These are phyloP conservation scores for Hiodon tergisus DNA, from an alignment of 2,113 vertebrate genomes.

Conservation along the genomic window DNA sequence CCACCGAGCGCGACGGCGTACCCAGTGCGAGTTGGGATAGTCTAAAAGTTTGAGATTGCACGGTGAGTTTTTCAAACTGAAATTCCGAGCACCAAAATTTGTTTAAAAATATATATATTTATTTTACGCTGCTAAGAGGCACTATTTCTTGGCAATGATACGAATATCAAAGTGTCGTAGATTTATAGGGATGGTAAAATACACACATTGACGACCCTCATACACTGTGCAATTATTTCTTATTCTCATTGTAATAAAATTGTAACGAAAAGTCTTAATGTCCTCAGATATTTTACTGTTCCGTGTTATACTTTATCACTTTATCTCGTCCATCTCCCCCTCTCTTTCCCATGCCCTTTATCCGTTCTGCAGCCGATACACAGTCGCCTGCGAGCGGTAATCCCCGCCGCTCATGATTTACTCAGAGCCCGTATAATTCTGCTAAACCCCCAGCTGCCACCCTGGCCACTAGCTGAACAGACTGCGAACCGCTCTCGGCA, in stretches of 20 bases:
- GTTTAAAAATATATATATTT: no score
- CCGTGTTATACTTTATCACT: conserved; percentile 34
- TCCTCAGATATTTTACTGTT: conserved; percentile 26
- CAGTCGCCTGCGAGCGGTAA: conserved; percentile 65
- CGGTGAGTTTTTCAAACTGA: no score
- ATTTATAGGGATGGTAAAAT: no score
- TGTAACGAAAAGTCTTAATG: no score
- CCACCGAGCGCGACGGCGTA: no score
- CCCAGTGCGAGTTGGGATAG: no score
- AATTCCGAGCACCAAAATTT: no score
- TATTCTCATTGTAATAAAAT: background rate
- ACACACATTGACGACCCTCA: no score
- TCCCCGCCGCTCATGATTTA: conserved; percentile 66
- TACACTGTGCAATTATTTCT: background rate
- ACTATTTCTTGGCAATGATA: no score
- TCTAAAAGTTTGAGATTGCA: no score
- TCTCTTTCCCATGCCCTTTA: conserved; percentile 19
- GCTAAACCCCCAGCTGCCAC: conserved; percentile 71
- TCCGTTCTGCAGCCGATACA: conserved; percentile 29
- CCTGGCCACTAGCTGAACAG: conserved; percentile 65
- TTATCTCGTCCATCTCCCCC: conserved; percentile 40
- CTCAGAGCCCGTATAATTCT: conserved; percentile 71
- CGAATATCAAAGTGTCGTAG: no score
- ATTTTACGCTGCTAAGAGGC: no score
- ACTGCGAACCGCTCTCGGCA: conserved; percentile 63